A percentile compares a stretch with the other conserved stretches of the same genome.
Conservation (phyloP, 2,113 vertebrate species). For the Paratilapia polleni region DNA sequence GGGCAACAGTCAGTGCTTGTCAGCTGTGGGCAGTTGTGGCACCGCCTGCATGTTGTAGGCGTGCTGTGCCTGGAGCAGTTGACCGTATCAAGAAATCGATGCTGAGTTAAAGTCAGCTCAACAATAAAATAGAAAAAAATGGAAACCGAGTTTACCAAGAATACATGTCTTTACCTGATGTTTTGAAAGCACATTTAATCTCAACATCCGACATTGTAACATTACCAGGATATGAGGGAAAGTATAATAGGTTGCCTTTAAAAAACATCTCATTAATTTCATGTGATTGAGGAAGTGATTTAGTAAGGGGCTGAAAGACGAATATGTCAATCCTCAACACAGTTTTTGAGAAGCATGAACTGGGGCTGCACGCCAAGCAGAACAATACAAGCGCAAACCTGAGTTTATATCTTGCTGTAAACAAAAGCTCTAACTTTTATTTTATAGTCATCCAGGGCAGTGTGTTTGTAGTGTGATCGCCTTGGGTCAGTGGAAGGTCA, state of each 20-base stretch:
- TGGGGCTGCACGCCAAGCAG: neutral
- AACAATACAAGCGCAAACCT: neutral
- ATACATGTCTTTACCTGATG: neutral
- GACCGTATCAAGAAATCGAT: neutral
- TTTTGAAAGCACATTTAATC: neutral
- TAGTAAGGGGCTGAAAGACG: neutral
- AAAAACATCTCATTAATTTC: neutral
- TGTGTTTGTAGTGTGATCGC: neutral
- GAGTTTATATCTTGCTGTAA: neutral
- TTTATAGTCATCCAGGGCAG: neutral
- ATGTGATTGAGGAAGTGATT: rapidly evolving
- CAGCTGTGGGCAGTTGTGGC: neutral
- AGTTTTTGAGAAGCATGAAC: neutral
- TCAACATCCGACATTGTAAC: neutral
- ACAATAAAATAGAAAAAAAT: too few relatives aligned
- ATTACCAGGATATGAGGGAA: neutral
- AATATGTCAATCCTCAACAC: neutral
- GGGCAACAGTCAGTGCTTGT: neutral
- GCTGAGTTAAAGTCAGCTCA: too few relatives aligned
- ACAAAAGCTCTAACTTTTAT: neutral
- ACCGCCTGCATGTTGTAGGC: neutral
- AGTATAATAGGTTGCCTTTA: neutral
- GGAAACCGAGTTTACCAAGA: too few relatives aligned
- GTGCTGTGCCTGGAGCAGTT: neutral
- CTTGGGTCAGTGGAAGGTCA: neutral